Base-by-base conservation (phyloP, 2,113 vertebrate genomes). In the Ploceus nigricollis region DNA sequence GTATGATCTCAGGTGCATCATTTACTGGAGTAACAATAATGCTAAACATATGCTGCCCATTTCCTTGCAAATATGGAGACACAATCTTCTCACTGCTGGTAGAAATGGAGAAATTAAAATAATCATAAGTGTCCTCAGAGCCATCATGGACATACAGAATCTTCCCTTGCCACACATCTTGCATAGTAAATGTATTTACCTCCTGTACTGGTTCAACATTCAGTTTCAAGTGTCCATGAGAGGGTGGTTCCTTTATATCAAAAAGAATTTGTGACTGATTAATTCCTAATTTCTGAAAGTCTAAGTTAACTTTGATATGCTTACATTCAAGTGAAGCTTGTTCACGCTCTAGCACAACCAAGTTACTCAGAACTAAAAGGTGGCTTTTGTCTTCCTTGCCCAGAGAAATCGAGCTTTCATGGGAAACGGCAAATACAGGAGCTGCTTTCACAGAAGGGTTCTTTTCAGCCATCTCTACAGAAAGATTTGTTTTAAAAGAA, bases 111-210 rank as follows among this genome's bases (percentile, higher is more conserved):
- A 99, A 99, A 93, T 97, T 98, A 82, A 99, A 99, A 93, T 97
- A 97, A 97, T 99, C 98, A 0, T 91, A 97, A 25, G 96, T 94
- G 71, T 98, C 97, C 90, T 99, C 99, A 58, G 99, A 99, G 50
- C 98, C 98, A 82, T 98, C 98, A 35, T 99, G 99, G 93, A 99
- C 93, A 53, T 99, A 99, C 57, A 98, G 98, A 45, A 99, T 97
- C 91, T 98, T 97, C 25, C 96, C 98, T 57, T 98, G 98, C 98
- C 97, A 97, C 61, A 99, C 95, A 28, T 99, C 99, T 89, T 98
- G 97, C 98, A 99, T 85, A 76, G 98, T 98, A 91, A 99, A 99
- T 15, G 91, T 97, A 90, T 98, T 98, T 73, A 98, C 94, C 50
- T 97, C 97, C 87, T 79, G 91, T 12, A 96, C 88, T 24, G 96